Conservation (phyloP, 2,113 vertebrate species). For the Sapajus apella region DNA sequence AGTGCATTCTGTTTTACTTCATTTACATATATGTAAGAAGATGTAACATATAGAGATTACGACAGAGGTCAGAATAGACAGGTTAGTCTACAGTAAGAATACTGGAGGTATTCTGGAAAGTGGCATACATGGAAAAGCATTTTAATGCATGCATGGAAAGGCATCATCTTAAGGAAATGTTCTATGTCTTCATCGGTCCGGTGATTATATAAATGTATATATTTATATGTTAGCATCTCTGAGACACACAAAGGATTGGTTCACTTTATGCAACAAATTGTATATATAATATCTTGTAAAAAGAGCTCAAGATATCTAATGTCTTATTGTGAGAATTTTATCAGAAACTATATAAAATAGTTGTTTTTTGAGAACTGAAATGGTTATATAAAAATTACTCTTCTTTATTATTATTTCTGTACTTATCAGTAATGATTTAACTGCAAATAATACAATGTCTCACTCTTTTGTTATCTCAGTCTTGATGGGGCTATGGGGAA, state of each 20-base stretch:
- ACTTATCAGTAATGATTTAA: not conserved
- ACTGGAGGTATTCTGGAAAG: not conserved
- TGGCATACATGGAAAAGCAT: not conserved
- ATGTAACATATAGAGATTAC: not conserved
- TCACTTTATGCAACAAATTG: not conserved
- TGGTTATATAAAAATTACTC: not conserved
- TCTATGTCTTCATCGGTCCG: not conserved
- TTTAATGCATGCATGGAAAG: not conserved
- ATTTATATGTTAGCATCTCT: not conserved
- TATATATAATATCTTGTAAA: not conserved
- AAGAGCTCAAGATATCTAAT: not conserved
- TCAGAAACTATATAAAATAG: not conserved
- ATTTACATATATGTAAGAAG: not conserved
- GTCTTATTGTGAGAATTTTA: not conserved
- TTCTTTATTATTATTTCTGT: not conserved
- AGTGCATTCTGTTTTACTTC: not conserved
- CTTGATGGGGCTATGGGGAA: not conserved
- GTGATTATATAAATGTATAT: not conserved
- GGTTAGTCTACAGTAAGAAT: not conserved
- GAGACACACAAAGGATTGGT: not conserved
- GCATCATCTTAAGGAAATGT: not conserved
- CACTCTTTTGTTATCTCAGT: not conserved
- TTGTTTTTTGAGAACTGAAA: not conserved
- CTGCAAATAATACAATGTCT: not conserved
- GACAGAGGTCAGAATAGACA: not conserved